These are phyloP conservation scores for Poeciliopsis prolifica DNA, from an alignment of 2,113 vertebrate genomes.

Conservation along the genomic window DNA sequence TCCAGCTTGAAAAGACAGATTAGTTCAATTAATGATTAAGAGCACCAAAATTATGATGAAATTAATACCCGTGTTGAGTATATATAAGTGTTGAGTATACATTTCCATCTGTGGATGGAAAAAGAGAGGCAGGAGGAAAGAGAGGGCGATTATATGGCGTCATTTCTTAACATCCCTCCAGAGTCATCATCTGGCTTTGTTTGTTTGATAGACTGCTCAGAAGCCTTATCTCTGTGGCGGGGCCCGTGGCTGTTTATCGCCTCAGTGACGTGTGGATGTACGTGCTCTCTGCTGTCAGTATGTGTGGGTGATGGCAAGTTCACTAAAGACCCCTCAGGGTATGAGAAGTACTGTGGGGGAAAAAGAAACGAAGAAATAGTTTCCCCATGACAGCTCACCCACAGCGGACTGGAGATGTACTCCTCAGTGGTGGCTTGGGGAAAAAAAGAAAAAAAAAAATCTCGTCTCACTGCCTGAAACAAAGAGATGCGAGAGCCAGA, in stretches of 20 bases:
- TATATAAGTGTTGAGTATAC: not conserved
- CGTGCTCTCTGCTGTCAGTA: conserved; percentile 62
- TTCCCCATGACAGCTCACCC: conserved; percentile 63
- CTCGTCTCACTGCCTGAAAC: conserved; percentile 59
- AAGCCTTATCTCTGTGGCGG: conserved; percentile 66
- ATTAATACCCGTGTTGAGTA: not conserved
- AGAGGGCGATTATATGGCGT: conserved; percentile 47
- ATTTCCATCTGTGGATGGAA: not conserved
- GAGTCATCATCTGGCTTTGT: conserved; percentile 69
- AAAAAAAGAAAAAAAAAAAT: conserved; percentile 61
- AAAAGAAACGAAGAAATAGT: conserved; percentile 39
- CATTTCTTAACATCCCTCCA: conserved; percentile 57
- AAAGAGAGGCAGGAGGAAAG: conserved; percentile 42
- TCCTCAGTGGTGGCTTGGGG: conserved; percentile 56
- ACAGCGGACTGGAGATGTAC: conserved; percentile 56
- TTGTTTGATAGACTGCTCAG: conserved; percentile 71
- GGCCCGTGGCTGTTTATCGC: conserved; percentile 71
- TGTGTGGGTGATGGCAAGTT: conserved; percentile 72
- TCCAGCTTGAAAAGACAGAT: no score
- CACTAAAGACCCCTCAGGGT: conserved; percentile 65
- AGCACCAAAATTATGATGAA: no score
- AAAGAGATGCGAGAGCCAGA: conserved; percentile 64
- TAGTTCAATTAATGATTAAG: no score
- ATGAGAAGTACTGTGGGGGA: conserved; percentile 48
- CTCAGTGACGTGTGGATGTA: conserved; percentile 58